Percentiles rank a stretch among this genome's conserved stretches.
Conservation (phyloP, 2,797 vertebrate genomes). For the Coregonus sp. region DNA sequence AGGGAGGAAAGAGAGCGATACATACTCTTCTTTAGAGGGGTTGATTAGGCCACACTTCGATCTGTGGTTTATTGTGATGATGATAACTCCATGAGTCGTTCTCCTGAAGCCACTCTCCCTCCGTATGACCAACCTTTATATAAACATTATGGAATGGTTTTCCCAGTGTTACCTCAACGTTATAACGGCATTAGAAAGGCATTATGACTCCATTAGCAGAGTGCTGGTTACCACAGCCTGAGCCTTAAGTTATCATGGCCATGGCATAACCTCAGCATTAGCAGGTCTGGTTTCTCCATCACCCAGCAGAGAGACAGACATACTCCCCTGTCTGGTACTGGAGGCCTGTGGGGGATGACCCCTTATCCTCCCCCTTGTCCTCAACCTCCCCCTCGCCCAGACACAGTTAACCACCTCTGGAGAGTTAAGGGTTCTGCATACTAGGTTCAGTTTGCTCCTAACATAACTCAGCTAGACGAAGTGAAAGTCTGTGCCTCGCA, state of each 20-base stretch:
- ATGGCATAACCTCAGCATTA: background rate
- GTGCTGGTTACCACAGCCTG: background rate
- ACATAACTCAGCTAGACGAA: too few relatives aligned
- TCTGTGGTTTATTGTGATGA: background rate
- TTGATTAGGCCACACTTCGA: background rate
- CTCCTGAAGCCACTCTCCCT: constrained; percentile 37
- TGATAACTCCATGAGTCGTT: constrained; percentile 47
- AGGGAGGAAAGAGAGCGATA: too few relatives aligned
- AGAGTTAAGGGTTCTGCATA: constrained; percentile 26
- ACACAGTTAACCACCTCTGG: background rate
- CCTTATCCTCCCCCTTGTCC: background rate
- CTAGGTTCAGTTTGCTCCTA: too few relatives aligned
- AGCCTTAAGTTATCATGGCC: background rate
- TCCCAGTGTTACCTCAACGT: background rate
- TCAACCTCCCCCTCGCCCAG: background rate
- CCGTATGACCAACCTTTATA: constrained; percentile 29
- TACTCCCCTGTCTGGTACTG: background rate
- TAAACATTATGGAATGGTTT: constrained; percentile 14
- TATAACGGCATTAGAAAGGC: background rate
- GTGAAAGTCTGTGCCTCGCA: too few relatives aligned
- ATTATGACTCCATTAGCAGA: background rate
- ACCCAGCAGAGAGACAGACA: background rate
- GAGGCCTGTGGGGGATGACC: background rate
- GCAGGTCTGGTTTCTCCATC: background rate
- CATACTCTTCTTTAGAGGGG: background rate